Evolutionary conservation across 2,888 invertebrate species (phyloP).

Genomic region (Conops quadrifasciatus): DNA sequence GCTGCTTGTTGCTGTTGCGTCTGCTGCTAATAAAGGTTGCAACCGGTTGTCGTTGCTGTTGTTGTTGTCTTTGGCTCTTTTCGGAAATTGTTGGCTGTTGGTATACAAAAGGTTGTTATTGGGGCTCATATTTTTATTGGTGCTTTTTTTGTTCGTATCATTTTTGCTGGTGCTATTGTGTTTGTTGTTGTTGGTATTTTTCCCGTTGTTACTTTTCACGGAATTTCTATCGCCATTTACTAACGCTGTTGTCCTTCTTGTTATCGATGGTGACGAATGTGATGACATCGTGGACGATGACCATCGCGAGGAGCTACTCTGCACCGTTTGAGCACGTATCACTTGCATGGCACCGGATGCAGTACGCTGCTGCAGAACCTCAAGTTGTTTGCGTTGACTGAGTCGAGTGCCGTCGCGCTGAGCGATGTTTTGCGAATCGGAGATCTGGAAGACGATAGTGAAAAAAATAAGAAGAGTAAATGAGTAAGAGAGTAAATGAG

Average conservation of each 20-base stretch:
- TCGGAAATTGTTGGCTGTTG: slow-evolving; percentile 41
- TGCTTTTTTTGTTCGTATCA: not conserved
- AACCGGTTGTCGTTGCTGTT: slow-evolving; percentile 39
- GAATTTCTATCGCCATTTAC: slow-evolving; percentile 20
- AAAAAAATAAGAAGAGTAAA: slow-evolving; percentile 1
- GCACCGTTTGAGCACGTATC: slow-evolving; percentile 70
- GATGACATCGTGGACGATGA: slow-evolving; percentile 49
- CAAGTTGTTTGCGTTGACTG: slow-evolving; percentile 68
- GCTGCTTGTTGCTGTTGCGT: slow-evolving; percentile 41
- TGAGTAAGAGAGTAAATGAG: slow-evolving; percentile 5
- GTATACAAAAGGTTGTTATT: slow-evolving; percentile 2
- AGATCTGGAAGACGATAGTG: slow-evolving; percentile 55
- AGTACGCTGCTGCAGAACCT: slow-evolving; percentile 75
- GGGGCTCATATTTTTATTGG: slow-evolving; percentile 5
- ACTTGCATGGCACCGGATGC: slow-evolving; percentile 74
- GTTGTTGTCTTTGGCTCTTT: slow-evolving; percentile 47
- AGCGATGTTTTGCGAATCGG: slow-evolving; percentile 65
- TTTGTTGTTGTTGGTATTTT: slow-evolving; percentile 4
- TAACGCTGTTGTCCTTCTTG: slow-evolving; percentile 29
- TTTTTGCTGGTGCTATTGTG: not conserved
- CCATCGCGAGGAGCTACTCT: slow-evolving; percentile 64
- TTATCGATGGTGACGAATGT: slow-evolving; percentile 41
- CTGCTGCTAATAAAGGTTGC: slow-evolving; percentile 30
- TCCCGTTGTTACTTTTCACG: slow-evolving; percentile 11
- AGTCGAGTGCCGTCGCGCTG: slow-evolving; percentile 65